phyloP scores from a whole-genome alignment of 2,888 invertebrate genomes.

The Pollenia griseotomentosa region DNA sequence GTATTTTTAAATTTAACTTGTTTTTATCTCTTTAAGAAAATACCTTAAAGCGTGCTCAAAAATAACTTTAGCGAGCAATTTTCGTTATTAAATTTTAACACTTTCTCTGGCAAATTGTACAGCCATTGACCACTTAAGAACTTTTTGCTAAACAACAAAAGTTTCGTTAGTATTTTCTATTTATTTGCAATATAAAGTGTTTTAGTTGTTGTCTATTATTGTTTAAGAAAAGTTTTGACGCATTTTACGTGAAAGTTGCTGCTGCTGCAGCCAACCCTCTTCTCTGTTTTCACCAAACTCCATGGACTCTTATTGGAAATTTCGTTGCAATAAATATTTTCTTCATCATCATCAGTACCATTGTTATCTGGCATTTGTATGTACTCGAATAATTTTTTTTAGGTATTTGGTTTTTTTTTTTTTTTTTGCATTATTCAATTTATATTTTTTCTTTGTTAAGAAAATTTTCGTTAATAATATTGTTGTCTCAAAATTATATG shows the following conservation, averaged over 20 bases:
- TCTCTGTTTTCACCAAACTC: conserved; percentile 38
- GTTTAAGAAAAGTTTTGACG: conserved; percentile 67
- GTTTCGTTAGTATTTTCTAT: conserved; percentile 3
- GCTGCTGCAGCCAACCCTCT: conserved; percentile 36
- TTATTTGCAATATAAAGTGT: conserved; percentile 43
- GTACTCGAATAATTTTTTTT: neutral
- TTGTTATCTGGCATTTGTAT: conserved; percentile 32
- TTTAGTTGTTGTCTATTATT: conserved; percentile 61
- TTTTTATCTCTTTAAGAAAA: neutral
- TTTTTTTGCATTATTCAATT: conserved; percentile 48
- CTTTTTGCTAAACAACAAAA: conserved; percentile 38
- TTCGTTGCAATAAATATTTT: conserved; percentile 53
- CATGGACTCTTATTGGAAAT: conserved; percentile 57
- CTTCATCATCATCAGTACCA: conserved; percentile 18
- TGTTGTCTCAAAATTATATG: conserved; percentile 64
- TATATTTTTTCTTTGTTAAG: conserved; percentile 32
- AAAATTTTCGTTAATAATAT: conserved; percentile 50
- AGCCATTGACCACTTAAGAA: conserved; percentile 71
- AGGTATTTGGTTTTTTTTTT: neutral
- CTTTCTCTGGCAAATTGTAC: conserved; percentile 63
- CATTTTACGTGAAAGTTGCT: conserved; percentile 69
- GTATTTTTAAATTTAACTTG: neutral
- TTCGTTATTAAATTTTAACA: conserved; percentile 67
- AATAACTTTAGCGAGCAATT: conserved; percentile 6
- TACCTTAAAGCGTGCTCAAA: conserved; percentile 6